phyloP scores from a whole-genome alignment of 2,113 vertebrate genomes.

The Amazona vittata region DNA sequence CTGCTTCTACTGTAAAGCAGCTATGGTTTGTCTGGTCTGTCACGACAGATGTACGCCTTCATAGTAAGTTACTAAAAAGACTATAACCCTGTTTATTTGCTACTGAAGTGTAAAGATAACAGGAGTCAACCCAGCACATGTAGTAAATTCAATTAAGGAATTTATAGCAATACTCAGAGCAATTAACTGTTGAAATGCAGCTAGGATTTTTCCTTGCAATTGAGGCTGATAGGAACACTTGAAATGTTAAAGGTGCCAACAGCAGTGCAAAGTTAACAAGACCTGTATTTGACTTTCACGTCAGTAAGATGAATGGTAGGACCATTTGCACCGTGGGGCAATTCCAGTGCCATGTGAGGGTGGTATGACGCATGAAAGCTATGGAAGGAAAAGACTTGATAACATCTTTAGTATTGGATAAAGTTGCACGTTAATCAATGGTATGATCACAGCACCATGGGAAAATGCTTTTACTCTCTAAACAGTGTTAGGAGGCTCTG shows the following conservation, averaged over 20 bases:
- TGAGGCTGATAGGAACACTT: neutral
- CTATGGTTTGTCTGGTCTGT: neutral
- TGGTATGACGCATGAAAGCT: neutral
- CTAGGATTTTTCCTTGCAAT: neutral
- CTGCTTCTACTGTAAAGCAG: neutral
- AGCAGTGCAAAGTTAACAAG: neutral
- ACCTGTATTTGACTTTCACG: neutral
- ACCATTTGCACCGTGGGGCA: neutral
- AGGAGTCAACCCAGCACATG: neutral
- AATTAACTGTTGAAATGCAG: neutral
- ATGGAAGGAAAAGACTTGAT: neutral
- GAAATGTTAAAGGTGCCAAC: neutral
- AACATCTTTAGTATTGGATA: neutral
- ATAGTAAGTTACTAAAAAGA: neutral
- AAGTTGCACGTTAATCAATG: neutral
- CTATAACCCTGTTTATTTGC: neutral
- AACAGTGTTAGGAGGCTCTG: neutral
- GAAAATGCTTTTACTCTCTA: neutral
- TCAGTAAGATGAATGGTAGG: neutral
- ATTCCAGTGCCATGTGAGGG: neutral
- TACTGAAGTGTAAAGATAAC: neutral
- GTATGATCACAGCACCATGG: neutral
- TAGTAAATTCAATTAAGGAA: neutral
- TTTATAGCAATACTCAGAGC: neutral
- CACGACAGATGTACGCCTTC: neutral